Conservation (phyloP, 2,113 vertebrate genomes). For the Arothron firmamentum region DNA sequence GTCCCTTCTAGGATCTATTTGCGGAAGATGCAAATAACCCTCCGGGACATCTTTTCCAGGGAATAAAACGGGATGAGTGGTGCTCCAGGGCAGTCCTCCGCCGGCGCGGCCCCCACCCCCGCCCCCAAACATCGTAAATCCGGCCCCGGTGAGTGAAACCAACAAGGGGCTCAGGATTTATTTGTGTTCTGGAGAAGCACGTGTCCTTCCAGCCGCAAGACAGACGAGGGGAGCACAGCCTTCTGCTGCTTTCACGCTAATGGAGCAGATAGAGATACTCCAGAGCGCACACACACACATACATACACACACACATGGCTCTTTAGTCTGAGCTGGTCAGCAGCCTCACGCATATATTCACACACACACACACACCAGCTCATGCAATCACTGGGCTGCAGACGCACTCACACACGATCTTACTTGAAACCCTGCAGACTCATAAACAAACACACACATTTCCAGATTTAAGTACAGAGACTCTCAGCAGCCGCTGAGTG, state of each 20-base stretch:
- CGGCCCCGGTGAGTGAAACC: not conserved
- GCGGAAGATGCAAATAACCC: too few species aligned
- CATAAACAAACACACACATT: constrained; percentile 9
- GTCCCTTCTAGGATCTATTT: too few species aligned
- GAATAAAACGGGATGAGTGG: too few species aligned
- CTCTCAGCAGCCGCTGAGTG: constrained; percentile 21
- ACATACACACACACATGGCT: not conserved
- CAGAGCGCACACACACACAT: not conserved
- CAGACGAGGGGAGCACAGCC: constrained; percentile 11
- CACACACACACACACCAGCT: not conserved
- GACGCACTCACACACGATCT: not conserved
- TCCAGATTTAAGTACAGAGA: constrained; percentile 14
- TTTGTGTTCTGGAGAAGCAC: not conserved
- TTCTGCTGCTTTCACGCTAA: constrained; percentile 2
- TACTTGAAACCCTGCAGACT: constrained; percentile 1
- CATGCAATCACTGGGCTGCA: not conserved
- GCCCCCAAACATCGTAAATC: too few species aligned
- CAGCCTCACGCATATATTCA: not conserved
- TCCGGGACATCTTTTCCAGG: too few species aligned
- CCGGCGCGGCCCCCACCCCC: too few species aligned
- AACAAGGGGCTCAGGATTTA: constrained; percentile 9
- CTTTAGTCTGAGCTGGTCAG: not conserved
- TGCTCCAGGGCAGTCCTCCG: too few species aligned
- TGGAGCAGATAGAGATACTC: not conserved
- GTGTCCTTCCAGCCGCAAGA: not conserved